Evolutionary conservation across 2,888 invertebrate genomes (phyloP).

Genomic region (Antheraea yamamai): DNA sequence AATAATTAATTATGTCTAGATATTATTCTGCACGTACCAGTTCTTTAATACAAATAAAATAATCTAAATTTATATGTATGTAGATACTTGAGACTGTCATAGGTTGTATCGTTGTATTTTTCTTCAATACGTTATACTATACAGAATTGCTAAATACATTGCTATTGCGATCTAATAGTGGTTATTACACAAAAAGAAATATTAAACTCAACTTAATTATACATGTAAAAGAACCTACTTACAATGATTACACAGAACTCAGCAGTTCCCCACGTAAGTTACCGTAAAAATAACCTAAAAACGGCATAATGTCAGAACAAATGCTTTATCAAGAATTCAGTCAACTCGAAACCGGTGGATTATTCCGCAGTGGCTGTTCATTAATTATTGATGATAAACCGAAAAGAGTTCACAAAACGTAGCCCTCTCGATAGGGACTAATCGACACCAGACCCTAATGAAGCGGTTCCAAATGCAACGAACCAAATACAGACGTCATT

Average conservation of each 20-base stretch:
- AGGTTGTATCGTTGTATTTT: background rate
- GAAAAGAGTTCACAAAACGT: slow-evolving; percentile 44
- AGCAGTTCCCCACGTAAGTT: background rate
- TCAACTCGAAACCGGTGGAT: slow-evolving; percentile 18
- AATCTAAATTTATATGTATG: background rate
- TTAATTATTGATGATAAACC: slow-evolving; percentile 65
- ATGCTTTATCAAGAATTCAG: slow-evolving; percentile 16
- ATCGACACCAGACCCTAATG: slow-evolving; percentile 67
- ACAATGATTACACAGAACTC: slow-evolving; percentile 10
- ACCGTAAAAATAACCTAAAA: slow-evolving; percentile 6
- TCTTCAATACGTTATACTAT: background rate
- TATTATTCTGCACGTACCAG: background rate
- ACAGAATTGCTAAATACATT: too few relatives aligned
- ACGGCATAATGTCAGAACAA: background rate
- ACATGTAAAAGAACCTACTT: background rate
- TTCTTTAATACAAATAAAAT: too few relatives aligned
- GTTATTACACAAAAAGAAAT: background rate
- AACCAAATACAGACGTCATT: slow-evolving; percentile 46
- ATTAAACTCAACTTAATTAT: background rate
- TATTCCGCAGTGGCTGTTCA: slow-evolving; percentile 34
- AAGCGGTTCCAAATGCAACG: slow-evolving; percentile 54
- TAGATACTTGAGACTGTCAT: background rate
- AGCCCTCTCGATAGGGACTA: slow-evolving; percentile 38
- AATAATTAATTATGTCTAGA: background rate
- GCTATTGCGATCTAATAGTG: too few relatives aligned